A percentile compares a stretch with the other conserved stretches of the same genome.
Evolutionary conservation across 2,888 invertebrate species (phyloP).

Genomic region (Mamestra brassicae): DNA sequence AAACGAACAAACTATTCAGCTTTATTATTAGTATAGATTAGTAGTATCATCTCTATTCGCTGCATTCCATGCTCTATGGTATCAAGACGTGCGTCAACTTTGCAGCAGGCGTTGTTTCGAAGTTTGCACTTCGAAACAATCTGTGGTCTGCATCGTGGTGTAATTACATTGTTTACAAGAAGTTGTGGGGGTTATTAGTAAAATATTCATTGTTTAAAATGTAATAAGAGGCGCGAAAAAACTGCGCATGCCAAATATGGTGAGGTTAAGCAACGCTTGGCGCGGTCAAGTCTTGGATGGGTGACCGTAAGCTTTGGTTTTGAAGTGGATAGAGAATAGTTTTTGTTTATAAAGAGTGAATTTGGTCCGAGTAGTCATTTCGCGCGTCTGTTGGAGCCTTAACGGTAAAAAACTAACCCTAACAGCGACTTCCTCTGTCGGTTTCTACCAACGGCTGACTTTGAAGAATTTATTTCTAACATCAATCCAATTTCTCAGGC

Average conservation of each 20-base stretch:
- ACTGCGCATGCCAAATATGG: background rate
- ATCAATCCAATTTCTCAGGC: background rate
- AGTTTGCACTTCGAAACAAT: slow-evolving; percentile 30
- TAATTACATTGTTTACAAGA: slow-evolving; percentile 11
- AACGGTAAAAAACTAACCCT: background rate
- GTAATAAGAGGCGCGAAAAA: background rate
- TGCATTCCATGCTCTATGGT: background rate
- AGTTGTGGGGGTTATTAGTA: background rate
- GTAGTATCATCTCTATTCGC: background rate
- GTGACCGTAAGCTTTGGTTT: background rate
- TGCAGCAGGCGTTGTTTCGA: background rate
- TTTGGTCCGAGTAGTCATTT: too few relatives aligned
- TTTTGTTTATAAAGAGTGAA: too few relatives aligned
- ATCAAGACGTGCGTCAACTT: slow-evolving; percentile 4
- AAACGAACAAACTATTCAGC: slow-evolving; percentile 16
- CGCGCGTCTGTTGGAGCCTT: background rate
- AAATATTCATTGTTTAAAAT: background rate
- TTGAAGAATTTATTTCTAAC: background rate
- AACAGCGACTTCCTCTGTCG: background rate
- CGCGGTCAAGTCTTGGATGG: background rate
- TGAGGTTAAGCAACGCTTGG: background rate
- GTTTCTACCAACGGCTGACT: background rate
- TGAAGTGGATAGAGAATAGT: too few relatives aligned
- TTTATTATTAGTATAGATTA: background rate
- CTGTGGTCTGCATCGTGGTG: slow-evolving; percentile 19